Percentiles rank a stretch among this genome's conserved stretches.
These are phyloP conservation scores for Xenus cinereus DNA, from an alignment of 2,113 vertebrate genomes.

Conservation along the genomic window DNA sequence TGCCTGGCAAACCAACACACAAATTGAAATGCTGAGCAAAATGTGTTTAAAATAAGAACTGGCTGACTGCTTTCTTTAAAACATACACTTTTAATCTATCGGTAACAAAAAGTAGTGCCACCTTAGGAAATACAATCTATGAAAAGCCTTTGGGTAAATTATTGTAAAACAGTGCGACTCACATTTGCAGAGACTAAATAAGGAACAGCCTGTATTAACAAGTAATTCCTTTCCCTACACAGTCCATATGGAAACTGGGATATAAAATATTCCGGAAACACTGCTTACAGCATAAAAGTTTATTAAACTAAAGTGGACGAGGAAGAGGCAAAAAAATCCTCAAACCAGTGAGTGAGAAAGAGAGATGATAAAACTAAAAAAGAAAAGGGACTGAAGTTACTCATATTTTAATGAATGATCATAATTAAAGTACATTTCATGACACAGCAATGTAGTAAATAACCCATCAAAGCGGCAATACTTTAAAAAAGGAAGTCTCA, in stretches of 20 bases:
- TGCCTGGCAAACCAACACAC: neutral
- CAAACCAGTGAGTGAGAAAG: neutral
- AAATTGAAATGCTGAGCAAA: neutral
- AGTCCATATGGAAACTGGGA: neutral
- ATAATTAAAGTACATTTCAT: neutral
- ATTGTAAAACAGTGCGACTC: neutral
- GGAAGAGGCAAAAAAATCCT: neutral
- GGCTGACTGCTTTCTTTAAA: neutral
- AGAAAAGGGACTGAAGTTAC: neutral
- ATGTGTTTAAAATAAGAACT: slow-evolving; percentile 36
- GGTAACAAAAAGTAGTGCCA: neutral
- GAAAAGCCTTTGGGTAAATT: neutral
- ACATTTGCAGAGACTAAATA: neutral
- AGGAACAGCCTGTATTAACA: neutral
- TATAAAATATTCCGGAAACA: neutral
- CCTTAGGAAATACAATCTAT: neutral
- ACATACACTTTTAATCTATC: neutral
- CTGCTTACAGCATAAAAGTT: neutral
- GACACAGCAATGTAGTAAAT: neutral
- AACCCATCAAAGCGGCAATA: neutral
- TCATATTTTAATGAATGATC: neutral
- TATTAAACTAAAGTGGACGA: neutral
- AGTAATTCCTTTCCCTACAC: neutral
- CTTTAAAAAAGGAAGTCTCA: neutral
- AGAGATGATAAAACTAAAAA: neutral